Conservation (phyloP, 1,140 invertebrate species). For the Aphaenogaster ashmeadi region DNA sequence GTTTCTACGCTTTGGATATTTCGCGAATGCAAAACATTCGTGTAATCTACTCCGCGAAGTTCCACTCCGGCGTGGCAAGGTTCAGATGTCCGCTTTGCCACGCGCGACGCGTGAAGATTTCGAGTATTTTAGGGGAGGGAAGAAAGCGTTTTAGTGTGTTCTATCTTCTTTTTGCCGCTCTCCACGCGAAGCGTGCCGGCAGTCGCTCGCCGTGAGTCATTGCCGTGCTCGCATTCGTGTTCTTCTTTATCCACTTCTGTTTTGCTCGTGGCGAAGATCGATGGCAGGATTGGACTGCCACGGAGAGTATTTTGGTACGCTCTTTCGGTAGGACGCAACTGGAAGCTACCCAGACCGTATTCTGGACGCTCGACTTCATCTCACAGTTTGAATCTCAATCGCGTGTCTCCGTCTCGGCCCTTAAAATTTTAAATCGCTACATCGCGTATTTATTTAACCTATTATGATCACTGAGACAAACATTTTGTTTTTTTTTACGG, state of each 20-base stretch:
- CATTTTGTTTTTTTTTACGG: not conserved
- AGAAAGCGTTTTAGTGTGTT: conserved; percentile 9
- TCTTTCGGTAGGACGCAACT: conserved; percentile 47
- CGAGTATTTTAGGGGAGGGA: conserved; percentile 40
- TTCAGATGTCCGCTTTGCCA: not conserved
- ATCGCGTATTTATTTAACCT: not conserved
- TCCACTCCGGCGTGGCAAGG: not conserved
- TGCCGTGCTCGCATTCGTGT: conserved; percentile 24
- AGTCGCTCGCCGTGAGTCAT: conserved; percentile 45
- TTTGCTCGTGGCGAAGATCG: conserved; percentile 57
- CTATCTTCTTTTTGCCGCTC: not conserved
- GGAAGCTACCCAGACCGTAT: conserved; percentile 16
- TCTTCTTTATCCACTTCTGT: conserved; percentile 47
- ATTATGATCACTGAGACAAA: not conserved
- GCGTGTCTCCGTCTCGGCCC: not conserved
- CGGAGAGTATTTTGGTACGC: conserved; percentile 55
- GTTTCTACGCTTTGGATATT: not conserved
- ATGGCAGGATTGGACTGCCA: conserved; percentile 49
- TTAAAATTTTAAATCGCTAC: not conserved
- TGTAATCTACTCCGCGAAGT: not conserved
- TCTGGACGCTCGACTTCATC: conserved; percentile 45
- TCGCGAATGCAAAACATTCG: not conserved
- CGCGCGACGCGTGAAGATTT: not conserved
- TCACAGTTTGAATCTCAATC: conserved; percentile 6
- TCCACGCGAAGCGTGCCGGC: not conserved